Evolutionary conservation across 2,888 invertebrate species (phyloP), one percentile per base, ranked within the genome.

Genomic region (Brachynemurus nebulosus): DNA sequence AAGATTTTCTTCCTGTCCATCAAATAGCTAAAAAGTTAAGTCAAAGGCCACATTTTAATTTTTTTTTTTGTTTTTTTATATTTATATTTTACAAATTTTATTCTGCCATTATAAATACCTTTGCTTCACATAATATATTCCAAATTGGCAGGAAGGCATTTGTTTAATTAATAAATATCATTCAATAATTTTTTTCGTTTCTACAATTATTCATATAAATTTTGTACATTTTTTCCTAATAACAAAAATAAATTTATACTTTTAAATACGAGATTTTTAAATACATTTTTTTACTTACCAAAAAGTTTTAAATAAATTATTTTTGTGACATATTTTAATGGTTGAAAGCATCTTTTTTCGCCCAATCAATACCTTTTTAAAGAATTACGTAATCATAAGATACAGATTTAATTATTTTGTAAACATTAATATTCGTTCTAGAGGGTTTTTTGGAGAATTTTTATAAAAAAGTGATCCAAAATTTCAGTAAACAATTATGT

Each of bases 61-160:
- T 53, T 48, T 50, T 20, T 37, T 37, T 18, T 37, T 37, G 19
- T 20, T 17, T 19, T 37, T 37, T 37, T 52, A 51, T 44, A 46
- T 45, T 47, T 59, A 57, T 62, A 60, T 61, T 57, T 60, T 64
- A 64, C 64, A 65, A 64, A 64, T 65, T 30, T 30, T 30, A 30
- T 30, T 30, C 30, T 30, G 30, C 30, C 30, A 30, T 30, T 30
- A 30, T 30, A 14, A 30, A 12, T 12, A 12, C n/a, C n/a, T 30
- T 27, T 12, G 30, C n/a, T 30, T 23, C 6, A 7, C 6, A n/a
- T n/a, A n/a, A n/a, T n/a, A n/a, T n/a, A n/a, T 30, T 30, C 30
- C 30, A 30, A 30, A 30, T 30, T 30, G 30, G 30, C 30, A 30
- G 30, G 25, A 19, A 16, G 11, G 9, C 27, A 16, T 40, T 40